Conservation (phyloP, 1,140 invertebrate species). For the Drosophila trapezifrons region DNA sequence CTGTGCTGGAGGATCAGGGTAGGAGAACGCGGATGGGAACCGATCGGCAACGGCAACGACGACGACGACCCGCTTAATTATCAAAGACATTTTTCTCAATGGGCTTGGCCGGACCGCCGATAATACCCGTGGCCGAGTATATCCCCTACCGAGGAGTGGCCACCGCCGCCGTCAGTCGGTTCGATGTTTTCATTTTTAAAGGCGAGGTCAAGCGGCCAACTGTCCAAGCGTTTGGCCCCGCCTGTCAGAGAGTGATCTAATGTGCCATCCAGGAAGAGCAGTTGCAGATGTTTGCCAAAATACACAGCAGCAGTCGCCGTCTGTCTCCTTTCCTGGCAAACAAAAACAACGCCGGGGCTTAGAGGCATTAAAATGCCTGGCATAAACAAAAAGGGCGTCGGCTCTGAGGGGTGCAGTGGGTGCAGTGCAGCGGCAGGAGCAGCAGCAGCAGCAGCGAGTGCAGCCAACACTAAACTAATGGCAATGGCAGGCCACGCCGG, state of each 20-base stretch:
- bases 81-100: constrained; percentile 73
- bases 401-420: constrained; percentile 21
- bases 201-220: constrained; percentile 63
- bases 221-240: constrained; percentile 17
- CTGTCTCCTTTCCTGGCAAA: constrained; percentile 15
- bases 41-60: constrained; percentile 29
- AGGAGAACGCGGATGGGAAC: constrained; percentile 27
- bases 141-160: constrained; percentile 33
- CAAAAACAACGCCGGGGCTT: constrained; percentile 18
- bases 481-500: constrained; percentile 50
- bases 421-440: constrained; percentile 19
- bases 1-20: neutral
- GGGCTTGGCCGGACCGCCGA: constrained; percentile 65
- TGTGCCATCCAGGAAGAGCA: constrained; percentile 68
- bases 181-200: constrained; percentile 49
- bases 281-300: constrained; percentile 61
- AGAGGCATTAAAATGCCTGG: constrained; percentile 21
- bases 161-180: constrained; percentile 13
- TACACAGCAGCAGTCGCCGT: neutral
- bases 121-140: constrained; percentile 25
- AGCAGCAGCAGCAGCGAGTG: constrained; percentile 27
- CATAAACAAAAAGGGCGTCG: constrained; percentile 26
- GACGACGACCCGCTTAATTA: constrained; percentile 76
- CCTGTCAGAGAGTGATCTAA: constrained; percentile 69
- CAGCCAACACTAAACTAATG: constrained; percentile 73